Base-by-base conservation (phyloP, 2,797 vertebrate species). In the Oreochromis grahami region DNA sequence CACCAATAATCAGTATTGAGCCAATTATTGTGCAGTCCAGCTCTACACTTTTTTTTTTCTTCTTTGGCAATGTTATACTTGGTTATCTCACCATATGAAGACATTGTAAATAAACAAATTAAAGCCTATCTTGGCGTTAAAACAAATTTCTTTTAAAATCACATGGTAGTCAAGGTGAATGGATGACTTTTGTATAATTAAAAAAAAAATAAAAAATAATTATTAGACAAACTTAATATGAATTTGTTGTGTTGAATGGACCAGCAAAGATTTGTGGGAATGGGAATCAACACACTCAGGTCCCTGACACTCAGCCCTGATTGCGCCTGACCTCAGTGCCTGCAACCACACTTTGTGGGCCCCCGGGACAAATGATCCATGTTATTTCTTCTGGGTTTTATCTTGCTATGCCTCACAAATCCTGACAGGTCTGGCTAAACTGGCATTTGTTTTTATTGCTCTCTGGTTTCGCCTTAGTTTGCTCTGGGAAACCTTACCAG, bases 111-210 rank as follows among this genome's bases (percentile, higher is more conserved):
- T 78, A n/a, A 32, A 50, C 45, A 74, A 17, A 76, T 51, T 24
- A 43, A 17, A 29, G 79, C 15, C 6, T 63, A 19, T 45, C 21
- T 85, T n/a, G 80, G 2, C 50, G 52, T 2, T 50, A 41, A 76
- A 50, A 7, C 77, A 26, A 4, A 8, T 32, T 74, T 50, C 1
- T 50, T 15, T 21, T 79, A 51, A 36, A 87, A 80, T 77, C 4
- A 51, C 8, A 3, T 21, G 6, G 32, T 8, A 12, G 12, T 82
- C 10, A 3, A 11, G 70, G 7, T 65, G 17, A 72, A 7, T 9
- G 19, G 15, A 55, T 13, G n/a, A 70, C 7, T 70, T 89, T 85
- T 81, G n/a, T 6, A 77, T 79, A 70, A 80, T 83, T 83, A 8
- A 72, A 60, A 74, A 24, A 4, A 48, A 74, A 86, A 63, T 82